These are phyloP conservation scores for Diplogasteroides magnus DNA, from an alignment of 1,140 invertebrate genomes.

Conservation along the genomic window DNA sequence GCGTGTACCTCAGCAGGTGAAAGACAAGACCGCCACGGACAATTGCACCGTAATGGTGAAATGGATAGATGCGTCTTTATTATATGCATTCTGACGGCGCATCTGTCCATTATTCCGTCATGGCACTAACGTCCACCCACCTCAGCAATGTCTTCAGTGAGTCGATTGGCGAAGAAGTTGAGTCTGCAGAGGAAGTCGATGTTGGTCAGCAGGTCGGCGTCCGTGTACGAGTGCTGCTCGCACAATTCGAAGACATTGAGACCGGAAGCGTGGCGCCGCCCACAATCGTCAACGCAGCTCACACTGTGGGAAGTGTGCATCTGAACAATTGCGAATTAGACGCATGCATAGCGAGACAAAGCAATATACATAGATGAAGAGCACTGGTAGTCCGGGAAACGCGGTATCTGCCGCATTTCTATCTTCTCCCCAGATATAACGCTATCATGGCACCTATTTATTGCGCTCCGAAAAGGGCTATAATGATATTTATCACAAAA, in stretches of 20 bases:
- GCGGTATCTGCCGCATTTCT: too few species aligned
- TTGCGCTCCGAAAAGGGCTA: background rate
- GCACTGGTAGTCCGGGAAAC: background rate
- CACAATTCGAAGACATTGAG: constrained; percentile 33
- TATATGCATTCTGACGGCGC: too few species aligned
- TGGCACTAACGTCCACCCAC: constrained; percentile 4
- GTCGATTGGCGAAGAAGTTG: constrained; percentile 30
- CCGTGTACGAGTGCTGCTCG: constrained; percentile 31
- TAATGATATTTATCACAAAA: too few species aligned
- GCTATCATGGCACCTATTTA: background rate
- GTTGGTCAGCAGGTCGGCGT: constrained; percentile 26
- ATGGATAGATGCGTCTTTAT: too few species aligned
- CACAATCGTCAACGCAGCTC: background rate
- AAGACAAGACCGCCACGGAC: too few species aligned
- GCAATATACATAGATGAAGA: background rate
- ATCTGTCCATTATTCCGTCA: background rate
- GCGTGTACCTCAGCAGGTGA: too few species aligned
- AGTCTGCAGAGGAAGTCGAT: constrained; percentile 33
- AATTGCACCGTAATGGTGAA: too few species aligned
- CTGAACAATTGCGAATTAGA: too few species aligned
- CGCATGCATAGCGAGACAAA: background rate
- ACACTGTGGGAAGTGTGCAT: background rate
- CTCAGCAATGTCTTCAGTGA: constrained; percentile 34
- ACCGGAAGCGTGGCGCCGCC: background rate
- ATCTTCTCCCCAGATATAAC: background rate